Evolutionary conservation across 2,888 invertebrate species (phyloP).

Genomic region (Candidula unifasciata): DNA sequence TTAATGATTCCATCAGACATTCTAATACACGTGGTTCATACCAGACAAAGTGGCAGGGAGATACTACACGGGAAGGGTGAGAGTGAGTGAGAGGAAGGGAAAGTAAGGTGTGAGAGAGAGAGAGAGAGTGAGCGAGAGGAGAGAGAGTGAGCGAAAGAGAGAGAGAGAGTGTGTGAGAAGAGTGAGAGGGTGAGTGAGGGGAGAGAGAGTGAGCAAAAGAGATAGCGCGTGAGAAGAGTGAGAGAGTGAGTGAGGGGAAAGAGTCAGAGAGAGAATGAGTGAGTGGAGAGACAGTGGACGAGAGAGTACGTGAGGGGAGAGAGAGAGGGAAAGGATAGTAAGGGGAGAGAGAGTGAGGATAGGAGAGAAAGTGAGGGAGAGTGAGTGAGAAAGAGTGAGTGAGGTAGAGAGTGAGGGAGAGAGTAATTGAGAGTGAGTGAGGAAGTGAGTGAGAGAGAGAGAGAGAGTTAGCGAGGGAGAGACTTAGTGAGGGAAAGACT

Average conservation of each 20-base stretch:
- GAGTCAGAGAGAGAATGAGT: no score
- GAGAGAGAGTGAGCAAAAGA: not conserved
- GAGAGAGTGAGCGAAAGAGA: constrained; percentile 13
- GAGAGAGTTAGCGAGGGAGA: no score
- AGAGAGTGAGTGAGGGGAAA: no score
- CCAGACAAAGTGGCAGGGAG: no score
- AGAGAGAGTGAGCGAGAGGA: constrained; percentile 2
- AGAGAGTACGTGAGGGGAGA: not conserved
- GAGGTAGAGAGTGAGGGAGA: not conserved
- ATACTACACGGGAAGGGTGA: not conserved
- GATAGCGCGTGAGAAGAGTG: no score
- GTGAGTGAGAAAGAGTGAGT: not conserved
- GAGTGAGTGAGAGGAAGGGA: not conserved
- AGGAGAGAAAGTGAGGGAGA: constrained; percentile 3
- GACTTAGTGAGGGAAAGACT: no score
- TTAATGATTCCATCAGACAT: not conserved
- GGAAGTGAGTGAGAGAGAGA: no score
- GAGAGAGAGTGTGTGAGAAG: constrained; percentile 10
- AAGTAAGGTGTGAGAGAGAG: not conserved
- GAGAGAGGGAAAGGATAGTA: not conserved
- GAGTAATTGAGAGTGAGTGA: no score
- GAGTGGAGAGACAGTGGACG: not conserved
- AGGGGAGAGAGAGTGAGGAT: constrained; percentile 7
- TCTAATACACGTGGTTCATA: no score
- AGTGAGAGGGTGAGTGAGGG: constrained; percentile 5